phyloP scores from a whole-genome alignment of 1,140 invertebrate species.

The Anastrepha ludens region DNA sequence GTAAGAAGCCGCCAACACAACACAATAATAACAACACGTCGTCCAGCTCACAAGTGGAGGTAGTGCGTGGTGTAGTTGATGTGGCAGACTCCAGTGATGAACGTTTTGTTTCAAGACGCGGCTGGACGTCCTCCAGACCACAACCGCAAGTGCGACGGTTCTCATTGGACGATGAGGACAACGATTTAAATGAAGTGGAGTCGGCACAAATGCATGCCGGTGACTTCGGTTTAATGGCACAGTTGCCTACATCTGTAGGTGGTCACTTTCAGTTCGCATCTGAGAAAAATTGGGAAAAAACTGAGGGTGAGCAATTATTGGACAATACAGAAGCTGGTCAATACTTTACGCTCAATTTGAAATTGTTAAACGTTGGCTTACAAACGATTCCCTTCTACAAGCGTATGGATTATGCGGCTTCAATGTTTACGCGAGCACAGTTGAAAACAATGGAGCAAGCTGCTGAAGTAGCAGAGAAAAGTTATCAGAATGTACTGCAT shows the following conservation, averaged over 20 bases:
- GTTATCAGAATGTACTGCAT: constrained; percentile 63
- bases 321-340: constrained; percentile 63
- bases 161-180: constrained; percentile 62
- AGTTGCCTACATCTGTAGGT: constrained; percentile 65
- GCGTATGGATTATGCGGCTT: constrained; percentile 68
- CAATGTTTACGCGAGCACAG: constrained; percentile 65
- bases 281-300: constrained; percentile 69
- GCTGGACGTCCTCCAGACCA: constrained; percentile 59
- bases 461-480: constrained; percentile 65
- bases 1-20: constrained; percentile 53
- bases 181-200: constrained; percentile 63
- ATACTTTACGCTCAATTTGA: constrained; percentile 68
- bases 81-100: constrained; percentile 72
- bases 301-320: constrained; percentile 61
- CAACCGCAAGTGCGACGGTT: constrained; percentile 37
- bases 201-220: constrained; percentile 67
- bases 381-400: constrained; percentile 72
- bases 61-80: constrained; percentile 67
- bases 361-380: constrained; percentile 64
- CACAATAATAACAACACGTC: constrained; percentile 62
- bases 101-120: constrained; percentile 62
- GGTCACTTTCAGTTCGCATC: constrained; percentile 68
- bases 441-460: constrained; percentile 64
- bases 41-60: constrained; percentile 62
- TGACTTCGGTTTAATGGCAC: constrained; percentile 66